Conservation (phyloP, 2,888 invertebrate genomes). For the Lamellibrachia columna region DNA sequence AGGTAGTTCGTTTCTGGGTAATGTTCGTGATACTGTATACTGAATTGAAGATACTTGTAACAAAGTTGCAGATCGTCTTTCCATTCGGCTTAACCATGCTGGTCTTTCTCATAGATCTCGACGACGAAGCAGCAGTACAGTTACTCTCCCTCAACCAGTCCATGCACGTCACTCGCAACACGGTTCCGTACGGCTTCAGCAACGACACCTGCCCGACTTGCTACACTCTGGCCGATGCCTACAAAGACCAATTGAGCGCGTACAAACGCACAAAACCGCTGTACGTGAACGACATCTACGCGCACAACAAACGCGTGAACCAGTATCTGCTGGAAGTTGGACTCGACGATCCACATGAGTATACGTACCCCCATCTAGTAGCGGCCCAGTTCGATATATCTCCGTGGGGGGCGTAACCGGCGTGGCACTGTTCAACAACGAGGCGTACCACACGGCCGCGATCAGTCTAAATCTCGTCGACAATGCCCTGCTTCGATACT, state of each 20-base stretch:
- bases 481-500: neutral
- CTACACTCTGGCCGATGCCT: neutral
- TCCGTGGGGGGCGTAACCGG: neutral
- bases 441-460: neutral
- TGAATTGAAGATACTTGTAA: too few relatives aligned
- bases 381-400: neutral
- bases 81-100: neutral
- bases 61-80: too few relatives aligned
- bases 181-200: neutral
- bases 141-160: neutral
- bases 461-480: neutral
- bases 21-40: too few relatives aligned
- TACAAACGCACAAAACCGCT: too few relatives aligned
- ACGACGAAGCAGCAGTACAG: neutral
- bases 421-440: neutral
- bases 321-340: neutral
- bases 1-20: too few relatives aligned
- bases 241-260: neutral
- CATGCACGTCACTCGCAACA: neutral
- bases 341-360: neutral
- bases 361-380: neutral
- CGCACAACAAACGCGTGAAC: neutral
- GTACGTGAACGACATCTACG: too few relatives aligned
- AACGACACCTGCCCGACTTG: neutral
- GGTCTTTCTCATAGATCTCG: neutral